Conservation (phyloP, 2,797 vertebrate genomes). For the Diplodus sargus region DNA sequence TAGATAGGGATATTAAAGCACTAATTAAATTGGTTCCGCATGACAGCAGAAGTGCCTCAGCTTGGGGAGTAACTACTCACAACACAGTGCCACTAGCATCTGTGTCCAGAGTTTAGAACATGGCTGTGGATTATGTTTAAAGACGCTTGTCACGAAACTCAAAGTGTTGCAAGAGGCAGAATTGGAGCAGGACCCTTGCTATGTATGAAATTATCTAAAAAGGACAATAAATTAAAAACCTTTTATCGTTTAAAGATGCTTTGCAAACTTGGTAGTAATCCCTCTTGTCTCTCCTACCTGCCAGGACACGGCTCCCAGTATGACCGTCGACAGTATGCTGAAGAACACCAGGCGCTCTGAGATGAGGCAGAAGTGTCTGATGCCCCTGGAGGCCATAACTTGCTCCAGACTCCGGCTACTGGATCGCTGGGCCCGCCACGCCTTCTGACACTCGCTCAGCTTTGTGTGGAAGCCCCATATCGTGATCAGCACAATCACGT, state of each 20-base stretch:
- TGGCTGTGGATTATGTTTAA: conserved; percentile 40
- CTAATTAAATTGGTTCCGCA: conserved; percentile 76
- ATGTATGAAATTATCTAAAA: not conserved
- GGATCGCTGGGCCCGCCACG: conserved; percentile 87
- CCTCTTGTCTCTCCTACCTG: conserved; percentile 87
- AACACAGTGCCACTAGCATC: conserved; percentile 40
- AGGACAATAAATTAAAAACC: not conserved
- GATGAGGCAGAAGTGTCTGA: conserved; percentile 98
- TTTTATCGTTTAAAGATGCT: not conserved
- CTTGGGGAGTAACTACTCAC: conserved; percentile 56
- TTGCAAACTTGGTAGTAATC: not conserved
- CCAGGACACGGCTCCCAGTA: conserved; percentile 95
- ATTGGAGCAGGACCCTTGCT: not conserved
- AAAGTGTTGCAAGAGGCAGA: not conserved
- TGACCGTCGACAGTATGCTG: conserved; percentile 90
- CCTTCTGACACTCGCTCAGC: conserved; percentile 94
- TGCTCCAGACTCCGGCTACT: conserved; percentile 91
- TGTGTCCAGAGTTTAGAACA: conserved; percentile 43
- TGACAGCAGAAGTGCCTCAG: conserved; percentile 56
- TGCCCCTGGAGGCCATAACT: conserved; percentile 98
- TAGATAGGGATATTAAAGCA: conserved; percentile 72
- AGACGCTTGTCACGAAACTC: conserved; percentile 11
- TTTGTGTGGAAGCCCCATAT: conserved; percentile 99
- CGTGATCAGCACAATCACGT: conserved; percentile 94
- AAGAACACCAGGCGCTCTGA: conserved; percentile 96